These are phyloP conservation scores for Drosophila carrolli DNA, from an alignment of 1,140 invertebrate genomes.

Conservation along the genomic window DNA sequence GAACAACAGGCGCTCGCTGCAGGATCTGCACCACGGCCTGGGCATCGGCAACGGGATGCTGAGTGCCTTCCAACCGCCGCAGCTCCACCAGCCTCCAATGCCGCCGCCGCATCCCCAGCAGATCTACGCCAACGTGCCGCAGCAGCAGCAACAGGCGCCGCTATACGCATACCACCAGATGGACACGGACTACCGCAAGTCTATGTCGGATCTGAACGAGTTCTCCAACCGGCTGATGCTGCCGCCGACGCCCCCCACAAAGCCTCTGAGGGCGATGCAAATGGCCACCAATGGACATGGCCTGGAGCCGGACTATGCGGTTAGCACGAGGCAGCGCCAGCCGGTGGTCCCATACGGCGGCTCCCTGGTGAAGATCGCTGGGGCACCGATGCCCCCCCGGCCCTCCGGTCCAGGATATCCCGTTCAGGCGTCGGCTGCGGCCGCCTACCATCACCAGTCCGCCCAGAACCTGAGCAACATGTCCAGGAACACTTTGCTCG, in stretches of 20 bases:
- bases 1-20: slow-evolving; percentile 87
- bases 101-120: slow-evolving; percentile 58
- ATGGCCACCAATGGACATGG: slow-evolving; percentile 48
- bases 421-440: slow-evolving; percentile 40
- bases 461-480: slow-evolving; percentile 86
- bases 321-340: slow-evolving; percentile 59
- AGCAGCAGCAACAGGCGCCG: slow-evolving; percentile 57
- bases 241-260: slow-evolving; percentile 75
- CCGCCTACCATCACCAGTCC: slow-evolving; percentile 73
- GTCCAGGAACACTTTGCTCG: slow-evolving; percentile 91
- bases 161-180: slow-evolving; percentile 71
- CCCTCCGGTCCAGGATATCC: slow-evolving; percentile 17
- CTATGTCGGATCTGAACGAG: slow-evolving; percentile 85
- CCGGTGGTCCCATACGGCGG: slow-evolving; percentile 56
- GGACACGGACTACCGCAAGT: slow-evolving; percentile 85
- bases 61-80: slow-evolving; percentile 66
- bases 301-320: slow-evolving; percentile 62
- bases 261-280: slow-evolving; percentile 82
- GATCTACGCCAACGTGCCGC: slow-evolving; percentile 64
- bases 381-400: slow-evolving; percentile 30
- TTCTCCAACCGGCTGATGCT: slow-evolving; percentile 76
- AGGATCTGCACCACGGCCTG: slow-evolving; percentile 86
- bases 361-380: slow-evolving; percentile 75
- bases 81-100: slow-evolving; percentile 32
- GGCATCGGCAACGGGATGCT: slow-evolving; percentile 73